Conservation (phyloP, 2,888 invertebrate species). For the Synanthedon formicaeformis region DNA sequence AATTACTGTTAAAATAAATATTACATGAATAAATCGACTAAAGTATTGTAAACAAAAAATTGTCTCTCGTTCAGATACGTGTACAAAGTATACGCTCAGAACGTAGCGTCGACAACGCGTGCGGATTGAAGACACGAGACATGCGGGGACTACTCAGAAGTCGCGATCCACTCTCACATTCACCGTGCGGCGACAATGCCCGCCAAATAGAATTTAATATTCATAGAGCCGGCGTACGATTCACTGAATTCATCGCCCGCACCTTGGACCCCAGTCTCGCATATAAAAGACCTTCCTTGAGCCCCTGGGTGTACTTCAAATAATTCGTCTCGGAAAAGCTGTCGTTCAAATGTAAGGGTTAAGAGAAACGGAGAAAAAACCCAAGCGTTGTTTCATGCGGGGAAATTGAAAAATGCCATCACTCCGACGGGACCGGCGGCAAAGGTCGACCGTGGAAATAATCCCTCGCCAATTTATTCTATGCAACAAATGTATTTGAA, state of each 20-base stretch:
- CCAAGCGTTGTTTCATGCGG: constrained; percentile 44
- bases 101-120: constrained; percentile 11
- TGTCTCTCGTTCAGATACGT: background rate
- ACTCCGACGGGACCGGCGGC: constrained; percentile 30
- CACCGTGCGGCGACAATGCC: constrained; percentile 55
- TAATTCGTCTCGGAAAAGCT: constrained; percentile 58
- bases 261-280: constrained; percentile 59
- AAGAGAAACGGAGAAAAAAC: constrained; percentile 36
- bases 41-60: too few species aligned
- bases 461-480: constrained; percentile 23
- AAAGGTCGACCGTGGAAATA: constrained; percentile 33
- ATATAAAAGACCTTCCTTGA: constrained; percentile 61
- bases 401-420: constrained; percentile 59
- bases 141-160: constrained; percentile 9
- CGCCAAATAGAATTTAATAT: constrained; percentile 67
- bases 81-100: background rate
- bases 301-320: constrained; percentile 58
- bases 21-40: too few species aligned
- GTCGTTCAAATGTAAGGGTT: constrained; percentile 48
- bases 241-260: constrained; percentile 66
- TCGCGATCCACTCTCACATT: constrained; percentile 40
- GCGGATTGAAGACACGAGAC: constrained; percentile 13
- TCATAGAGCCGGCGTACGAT: constrained; percentile 66
- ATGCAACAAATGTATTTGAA: constrained; percentile 11
- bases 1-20: too few species aligned